Evolutionary conservation across 1,140 invertebrate genomes (phyloP), one percentile per base, ranked within the genome.

Genomic region (Drosophila bipectinata): DNA sequence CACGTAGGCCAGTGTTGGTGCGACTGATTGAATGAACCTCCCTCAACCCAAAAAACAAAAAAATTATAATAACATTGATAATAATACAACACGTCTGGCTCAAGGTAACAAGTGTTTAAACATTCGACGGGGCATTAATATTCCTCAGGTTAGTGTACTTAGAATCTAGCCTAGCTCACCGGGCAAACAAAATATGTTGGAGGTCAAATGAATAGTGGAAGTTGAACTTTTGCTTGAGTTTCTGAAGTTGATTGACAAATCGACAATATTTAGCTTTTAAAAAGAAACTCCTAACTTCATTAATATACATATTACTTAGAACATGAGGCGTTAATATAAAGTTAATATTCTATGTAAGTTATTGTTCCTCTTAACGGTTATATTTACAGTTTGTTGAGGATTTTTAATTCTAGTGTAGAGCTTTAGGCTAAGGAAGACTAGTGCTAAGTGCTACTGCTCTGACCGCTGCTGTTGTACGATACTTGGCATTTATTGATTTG

Each of bases 31-130:
- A 88, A 84, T 88, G 83, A 88, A 88, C 83, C 79, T 83, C 79
- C 84, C 64, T 89, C 79, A 89, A 88, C 84, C 60, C 75, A 64
- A 56, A 72, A 78, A 61, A 52, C 28, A 63, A 71, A 49, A 30
- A 58, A 15, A 32, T 21, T 49, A 55, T 39, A 39, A 37, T 41
- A 66, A 52, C 67, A 71, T 49, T 71, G 64, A 69, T 69, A 69
- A 69, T 69, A 48, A 64, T 52, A 68, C 41, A 74, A 57, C 41
- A 58, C 66, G 39, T 52, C 37, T 52, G 21, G 60, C 75, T 66
- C 79, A 88, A 88, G 83, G 83, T 88, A 83, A 83, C 83, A 89
- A 88, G 79, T 83, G 83, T 79, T 88, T 87, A 76, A 87, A 79
- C 48, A 76, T 72, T 57, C 64, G 60, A 68, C 71, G 48, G 47